phyloP scores from a whole-genome alignment of 2,113 vertebrate species.

The Dipodomys merriami region DNA sequence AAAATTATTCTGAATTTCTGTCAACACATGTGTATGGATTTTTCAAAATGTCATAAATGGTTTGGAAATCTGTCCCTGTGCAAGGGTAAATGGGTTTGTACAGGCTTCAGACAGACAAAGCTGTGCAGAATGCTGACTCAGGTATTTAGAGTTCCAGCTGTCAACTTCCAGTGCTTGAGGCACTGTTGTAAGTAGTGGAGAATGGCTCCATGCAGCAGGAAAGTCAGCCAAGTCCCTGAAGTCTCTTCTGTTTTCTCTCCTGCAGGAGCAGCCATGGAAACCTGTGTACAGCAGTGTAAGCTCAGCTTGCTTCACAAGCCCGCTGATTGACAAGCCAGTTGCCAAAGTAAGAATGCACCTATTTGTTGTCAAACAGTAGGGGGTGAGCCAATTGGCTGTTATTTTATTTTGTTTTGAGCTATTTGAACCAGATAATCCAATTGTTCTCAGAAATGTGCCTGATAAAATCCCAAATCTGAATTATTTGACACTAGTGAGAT shows the following conservation, averaged over 20 bases:
- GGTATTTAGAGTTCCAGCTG: neutral
- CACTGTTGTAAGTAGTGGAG: neutral
- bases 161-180: constrained; percentile 16
- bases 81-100: constrained; percentile 69
- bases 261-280: constrained; percentile 74
- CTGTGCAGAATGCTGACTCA: constrained; percentile 2
- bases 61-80: neutral
- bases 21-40: neutral
- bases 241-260: constrained; percentile 5
- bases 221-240: constrained; percentile 9
- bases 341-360: constrained; percentile 66
- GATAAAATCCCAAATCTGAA: neutral
- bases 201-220: neutral
- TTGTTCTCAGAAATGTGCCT: neutral
- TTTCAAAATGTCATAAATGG: neutral
- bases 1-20: constrained; percentile 49
- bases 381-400: neutral
- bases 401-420: constrained; percentile 21
- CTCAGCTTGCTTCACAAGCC: constrained; percentile 54
- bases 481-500: neutral
- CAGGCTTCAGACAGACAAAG: neutral
- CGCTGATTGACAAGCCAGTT: constrained; percentile 68
- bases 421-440: neutral
- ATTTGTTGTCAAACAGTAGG: neutral
- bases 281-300: neutral